phyloP scores from a whole-genome alignment of 2,113 vertebrate genomes.

The human region DNA sequence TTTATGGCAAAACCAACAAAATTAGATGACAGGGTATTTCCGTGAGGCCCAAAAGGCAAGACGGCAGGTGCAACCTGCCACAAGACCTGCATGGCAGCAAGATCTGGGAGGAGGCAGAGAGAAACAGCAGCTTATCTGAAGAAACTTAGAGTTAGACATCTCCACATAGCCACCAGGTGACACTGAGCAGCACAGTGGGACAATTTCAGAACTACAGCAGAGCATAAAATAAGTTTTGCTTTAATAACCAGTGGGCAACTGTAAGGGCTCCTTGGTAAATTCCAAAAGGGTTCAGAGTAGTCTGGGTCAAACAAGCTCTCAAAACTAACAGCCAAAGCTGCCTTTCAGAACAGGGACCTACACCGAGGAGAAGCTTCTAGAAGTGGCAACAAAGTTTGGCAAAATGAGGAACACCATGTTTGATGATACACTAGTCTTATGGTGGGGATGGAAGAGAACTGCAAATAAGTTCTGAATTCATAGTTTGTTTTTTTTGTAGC shows the following conservation, averaged over 20 bases:
- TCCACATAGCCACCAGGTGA: not conserved
- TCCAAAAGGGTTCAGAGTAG: not conserved
- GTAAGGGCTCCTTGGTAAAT: not conserved
- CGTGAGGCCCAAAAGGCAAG: not conserved
- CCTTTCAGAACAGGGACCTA: not conserved
- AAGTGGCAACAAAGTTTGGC: not conserved
- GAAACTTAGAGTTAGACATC: not conserved
- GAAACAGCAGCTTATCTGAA: not conserved
- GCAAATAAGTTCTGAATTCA: not conserved
- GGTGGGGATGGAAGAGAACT: not conserved
- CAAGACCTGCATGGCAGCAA: not conserved
- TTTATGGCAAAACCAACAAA: not conserved
- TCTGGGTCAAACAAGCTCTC: not conserved
- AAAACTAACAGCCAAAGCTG: not conserved
- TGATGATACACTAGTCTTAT: not conserved
- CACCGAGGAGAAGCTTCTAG: not conserved
- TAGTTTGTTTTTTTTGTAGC: not conserved
- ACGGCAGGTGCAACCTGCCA: not conserved
- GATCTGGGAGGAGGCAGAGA: not conserved
- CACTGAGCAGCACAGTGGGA: no score
- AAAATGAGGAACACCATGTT: not conserved
- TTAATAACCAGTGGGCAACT: not conserved
- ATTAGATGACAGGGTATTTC: not conserved
- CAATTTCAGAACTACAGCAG: not conserved
- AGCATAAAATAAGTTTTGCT: not conserved